Evolutionary conservation across 2,888 invertebrate species (phyloP), one percentile per base, ranked within the genome.

Genomic region (Gnatocerus cornutus): DNA sequence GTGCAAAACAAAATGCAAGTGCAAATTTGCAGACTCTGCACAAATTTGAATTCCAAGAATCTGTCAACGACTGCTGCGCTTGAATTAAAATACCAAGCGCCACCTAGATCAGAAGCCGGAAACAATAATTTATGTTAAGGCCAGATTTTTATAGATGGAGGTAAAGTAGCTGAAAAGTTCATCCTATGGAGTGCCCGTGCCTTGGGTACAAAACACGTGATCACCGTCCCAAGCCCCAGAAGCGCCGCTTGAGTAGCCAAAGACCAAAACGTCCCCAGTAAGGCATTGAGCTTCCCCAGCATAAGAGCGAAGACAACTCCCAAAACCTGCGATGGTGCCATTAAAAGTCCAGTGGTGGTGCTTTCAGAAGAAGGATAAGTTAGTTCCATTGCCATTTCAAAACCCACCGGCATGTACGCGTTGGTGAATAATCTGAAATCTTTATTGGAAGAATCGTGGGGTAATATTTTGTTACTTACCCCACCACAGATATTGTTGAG

Each of bases 281-380:
- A 62, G 7, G 56, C 52, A 12, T 75, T 74, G 4, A 79, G 45
- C 27, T 73, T 21, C 3, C 75, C 73, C 37, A 78, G 27, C 30
- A 67, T 52, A 50, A 77, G 48, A 4, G 77, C 75, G 27, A 77
- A 67, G 30, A 76, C 6, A 46, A 77, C 79, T 30, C 81, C 81
- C 7, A 78, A 52, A 8, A 74, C 69, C 71, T 80, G 79, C 7
- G 78, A 76, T 55, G 76, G 73, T 4, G 79, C 78, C 50, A 77
- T 77, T 37, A 81, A 56, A 37, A 81, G 65, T 41, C 80, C 80
- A n/a, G 78, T 76, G 6, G 79, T 75, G 9, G 79, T 79, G 48
- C 76, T 75, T 72, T 81, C 81, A 12, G 78, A 76, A 7, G 76
- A 69, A 30, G 81, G 81, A 71, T 74, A 80, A 8, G 81, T 78